Conservation (phyloP, 2,113 vertebrate species). For the Corvus cornix region DNA sequence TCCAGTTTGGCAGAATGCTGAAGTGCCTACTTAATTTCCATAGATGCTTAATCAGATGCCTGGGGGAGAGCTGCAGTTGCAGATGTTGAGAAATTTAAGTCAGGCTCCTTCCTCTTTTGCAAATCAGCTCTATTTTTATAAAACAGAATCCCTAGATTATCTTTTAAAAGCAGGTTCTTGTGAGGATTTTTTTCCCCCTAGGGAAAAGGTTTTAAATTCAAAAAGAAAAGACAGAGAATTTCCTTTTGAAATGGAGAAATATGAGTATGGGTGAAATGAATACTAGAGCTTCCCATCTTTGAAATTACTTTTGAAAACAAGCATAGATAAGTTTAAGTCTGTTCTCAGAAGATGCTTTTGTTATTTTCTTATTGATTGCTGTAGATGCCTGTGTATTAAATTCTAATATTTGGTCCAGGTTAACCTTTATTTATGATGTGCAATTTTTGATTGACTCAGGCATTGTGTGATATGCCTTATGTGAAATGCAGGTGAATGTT, state of each 20-base stretch:
- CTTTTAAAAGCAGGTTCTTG: not conserved
- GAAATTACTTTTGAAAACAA: not conserved
- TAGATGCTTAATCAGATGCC: slow-evolving; percentile 21
- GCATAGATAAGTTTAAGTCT: not conserved
- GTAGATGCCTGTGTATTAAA: not conserved
- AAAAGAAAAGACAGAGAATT: not conserved
- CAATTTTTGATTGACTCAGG: not conserved
- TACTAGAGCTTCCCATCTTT: not conserved
- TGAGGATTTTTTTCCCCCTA: not conserved
- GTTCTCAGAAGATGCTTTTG: not conserved
- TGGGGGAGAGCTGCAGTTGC: slow-evolving; percentile 9
- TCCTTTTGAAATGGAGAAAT: not conserved
- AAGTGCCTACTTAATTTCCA: slow-evolving; percentile 6
- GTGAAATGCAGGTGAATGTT: not conserved
- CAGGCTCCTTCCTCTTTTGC: not conserved
- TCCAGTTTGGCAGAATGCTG: not conserved
- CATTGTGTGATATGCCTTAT: not conserved
- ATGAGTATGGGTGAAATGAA: not conserved
- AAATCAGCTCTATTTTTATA: slow-evolving; percentile 22
- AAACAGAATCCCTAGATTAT: not conserved
- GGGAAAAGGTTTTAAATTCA: not conserved
- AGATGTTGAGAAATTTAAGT: slow-evolving; percentile 39
- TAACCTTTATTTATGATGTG: not conserved
- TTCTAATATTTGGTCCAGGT: not conserved
- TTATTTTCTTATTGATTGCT: not conserved